A percentile compares a stretch with the other conserved stretches of the same genome.
Conservation (phyloP, 2,797 vertebrate genomes). For the Acanthopagrus latus region DNA sequence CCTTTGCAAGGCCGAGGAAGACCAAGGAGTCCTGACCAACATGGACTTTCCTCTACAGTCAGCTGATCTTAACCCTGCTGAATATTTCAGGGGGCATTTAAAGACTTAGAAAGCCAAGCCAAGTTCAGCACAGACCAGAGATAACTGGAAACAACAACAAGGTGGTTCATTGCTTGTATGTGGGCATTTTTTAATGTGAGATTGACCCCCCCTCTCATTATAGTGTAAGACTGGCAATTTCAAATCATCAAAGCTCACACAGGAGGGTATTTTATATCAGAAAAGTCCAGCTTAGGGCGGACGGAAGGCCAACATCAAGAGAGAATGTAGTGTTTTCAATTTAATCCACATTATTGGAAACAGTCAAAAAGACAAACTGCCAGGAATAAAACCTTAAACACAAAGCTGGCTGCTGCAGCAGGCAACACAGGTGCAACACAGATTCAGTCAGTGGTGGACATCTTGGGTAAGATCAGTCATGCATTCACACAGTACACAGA, state of each 20-base stretch:
- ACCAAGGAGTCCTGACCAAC: too few species aligned
- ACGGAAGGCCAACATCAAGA: conserved; percentile 9
- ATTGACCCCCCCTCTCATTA: conserved; percentile 4
- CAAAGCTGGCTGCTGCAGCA: neutral
- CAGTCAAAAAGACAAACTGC: conserved; percentile 8
- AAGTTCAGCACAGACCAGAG: neutral
- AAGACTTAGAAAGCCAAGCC: too few species aligned
- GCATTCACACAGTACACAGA: neutral
- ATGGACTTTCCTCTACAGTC: too few species aligned
- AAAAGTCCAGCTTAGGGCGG: conserved; percentile 13
- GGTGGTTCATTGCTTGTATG: neutral
- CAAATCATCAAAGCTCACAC: conserved; percentile 33
- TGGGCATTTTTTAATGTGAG: neutral
- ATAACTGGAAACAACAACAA: conserved; percentile 6
- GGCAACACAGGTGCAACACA: neutral
- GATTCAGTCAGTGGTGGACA: neutral
- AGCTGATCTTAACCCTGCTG: too few species aligned
- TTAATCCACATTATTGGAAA: conserved; percentile 13
- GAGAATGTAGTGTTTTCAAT: conserved; percentile 1
- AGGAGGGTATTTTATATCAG: conserved; percentile 17
- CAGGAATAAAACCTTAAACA: neutral
- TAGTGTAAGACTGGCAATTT: conserved; percentile 12
- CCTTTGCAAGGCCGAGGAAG: too few species aligned
- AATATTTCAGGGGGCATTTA: too few species aligned
- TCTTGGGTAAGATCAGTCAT: neutral